Base-by-base conservation (phyloP, 1,140 invertebrate species). In the Pogonomyrmex barbatus region DNA sequence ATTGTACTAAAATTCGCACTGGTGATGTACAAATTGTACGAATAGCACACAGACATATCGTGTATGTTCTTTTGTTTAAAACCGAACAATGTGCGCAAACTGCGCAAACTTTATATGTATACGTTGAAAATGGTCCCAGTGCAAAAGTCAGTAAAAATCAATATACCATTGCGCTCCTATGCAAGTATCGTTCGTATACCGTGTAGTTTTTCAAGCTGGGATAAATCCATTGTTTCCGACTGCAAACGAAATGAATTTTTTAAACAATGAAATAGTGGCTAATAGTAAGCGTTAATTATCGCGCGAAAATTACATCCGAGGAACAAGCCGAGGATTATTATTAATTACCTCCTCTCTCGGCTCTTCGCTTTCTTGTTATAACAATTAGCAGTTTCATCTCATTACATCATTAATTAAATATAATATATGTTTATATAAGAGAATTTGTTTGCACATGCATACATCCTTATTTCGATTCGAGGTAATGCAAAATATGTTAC, bases 31-130 rank as follows among this genome's bases (percentile, higher is more conserved):
- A 33, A 65, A 70, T 52, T 39, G 45, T 9, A 30, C 5, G 45
- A 79, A 52, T 12, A 30, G 63, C 2, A 12, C 47, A 54, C 8
- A 50, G 17, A 56, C 56, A 42, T 56, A 54, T 30, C 24, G 30
- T 56, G 42, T 8, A 12, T n/a, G 8, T n/a, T 1, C 39, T 70
- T 81, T 81, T 81, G 50, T 81, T 68, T 70, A 70, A 70, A 45
- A 54, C 4, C 9, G 63, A 68, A 79, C 77, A 79, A 81, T 81
- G 36, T 81, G 36, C 50, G 47, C 62, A 68, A 68, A 54, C 63
- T 68, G 47, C 14, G 8, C 33, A n/a, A 67, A 65, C n/a, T 79
- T 65, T 79, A 17, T 67, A 36, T 50, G 6, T 63, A 30, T 52
- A 65, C 12, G 14, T 42, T 52, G 47, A 52, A 68, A 54, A 30